Conservation (phyloP, 2,113 vertebrate species). For the Rafetus swinhoei region DNA sequence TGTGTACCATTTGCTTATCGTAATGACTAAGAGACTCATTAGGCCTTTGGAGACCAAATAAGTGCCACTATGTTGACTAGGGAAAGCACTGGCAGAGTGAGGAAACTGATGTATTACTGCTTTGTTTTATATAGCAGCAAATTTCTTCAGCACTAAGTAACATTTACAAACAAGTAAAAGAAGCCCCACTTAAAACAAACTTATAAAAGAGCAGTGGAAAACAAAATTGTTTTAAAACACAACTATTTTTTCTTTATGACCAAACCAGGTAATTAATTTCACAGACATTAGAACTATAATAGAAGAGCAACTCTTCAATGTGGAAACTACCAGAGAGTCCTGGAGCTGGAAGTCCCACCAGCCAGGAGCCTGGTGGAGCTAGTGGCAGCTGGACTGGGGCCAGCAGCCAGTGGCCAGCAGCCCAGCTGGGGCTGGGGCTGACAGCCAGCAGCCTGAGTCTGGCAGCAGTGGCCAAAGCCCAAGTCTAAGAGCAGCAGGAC, state of each 20-base stretch:
- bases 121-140: neutral
- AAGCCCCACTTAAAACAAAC: neutral
- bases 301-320: neutral
- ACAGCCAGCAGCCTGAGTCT: no score
- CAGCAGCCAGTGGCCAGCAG: no score
- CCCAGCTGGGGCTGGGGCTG: no score
- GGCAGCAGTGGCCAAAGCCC: no score
- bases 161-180: neutral
- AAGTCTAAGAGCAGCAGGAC: no score
- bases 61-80: neutral
- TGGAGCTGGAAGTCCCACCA: no score
- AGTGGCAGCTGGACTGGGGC: no score
- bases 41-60: neutral
- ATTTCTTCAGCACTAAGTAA: neutral
- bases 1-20: neutral
- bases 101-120: neutral
- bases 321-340: no score
- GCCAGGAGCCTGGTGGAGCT: no score
- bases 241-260: neutral
- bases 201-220: neutral
- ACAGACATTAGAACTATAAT: accelerated
- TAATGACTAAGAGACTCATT: neutral
- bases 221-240: neutral
- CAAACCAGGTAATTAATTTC: neutral
- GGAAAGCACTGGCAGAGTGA: neutral